phyloP scores from a whole-genome alignment of 92 coral and sea anemone species.

The Paragorgia papillata region DNA sequence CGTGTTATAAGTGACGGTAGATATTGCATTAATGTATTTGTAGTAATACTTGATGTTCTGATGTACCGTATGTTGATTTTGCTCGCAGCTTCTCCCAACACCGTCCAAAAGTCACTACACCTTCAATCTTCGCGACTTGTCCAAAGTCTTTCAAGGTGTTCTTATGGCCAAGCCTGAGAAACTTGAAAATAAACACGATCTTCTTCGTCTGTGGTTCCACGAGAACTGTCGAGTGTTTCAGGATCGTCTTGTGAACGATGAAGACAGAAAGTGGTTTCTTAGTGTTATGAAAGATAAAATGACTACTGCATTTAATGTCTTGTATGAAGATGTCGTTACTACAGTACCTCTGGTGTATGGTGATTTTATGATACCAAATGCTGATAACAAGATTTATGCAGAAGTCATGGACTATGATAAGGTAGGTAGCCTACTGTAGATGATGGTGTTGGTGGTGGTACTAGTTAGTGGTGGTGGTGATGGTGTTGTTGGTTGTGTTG shows the following conservation, averaged over 20 bases:
- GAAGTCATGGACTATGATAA: constrained; percentile 85
- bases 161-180: constrained; percentile 91
- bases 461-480: no score
- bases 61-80: no score
- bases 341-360: constrained; percentile 95
- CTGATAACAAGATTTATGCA: constrained; percentile 78
- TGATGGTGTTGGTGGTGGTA: no score
- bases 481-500: no score
- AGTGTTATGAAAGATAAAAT: constrained; percentile 86
- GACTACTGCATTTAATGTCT: constrained; percentile 72
- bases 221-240: constrained; percentile 98
- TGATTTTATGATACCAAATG: constrained; percentile 93
- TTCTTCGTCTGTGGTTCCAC: constrained; percentile 90
- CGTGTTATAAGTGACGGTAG: no score
- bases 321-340: constrained; percentile 79
- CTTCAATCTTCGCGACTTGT: constrained; percentile 94
- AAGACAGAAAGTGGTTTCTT: constrained; percentile 88
- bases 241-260: constrained; percentile 94
- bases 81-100: constrained; percentile 81
- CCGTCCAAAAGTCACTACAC: constrained; percentile 99
- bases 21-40: no score
- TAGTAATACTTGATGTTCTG: no score
- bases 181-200: constrained; percentile 71
- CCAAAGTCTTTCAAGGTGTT: constrained; percentile 97
- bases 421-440: no score